phyloP scores from a whole-genome alignment of 2,113 vertebrate species.

The Penelope pileata region DNA sequence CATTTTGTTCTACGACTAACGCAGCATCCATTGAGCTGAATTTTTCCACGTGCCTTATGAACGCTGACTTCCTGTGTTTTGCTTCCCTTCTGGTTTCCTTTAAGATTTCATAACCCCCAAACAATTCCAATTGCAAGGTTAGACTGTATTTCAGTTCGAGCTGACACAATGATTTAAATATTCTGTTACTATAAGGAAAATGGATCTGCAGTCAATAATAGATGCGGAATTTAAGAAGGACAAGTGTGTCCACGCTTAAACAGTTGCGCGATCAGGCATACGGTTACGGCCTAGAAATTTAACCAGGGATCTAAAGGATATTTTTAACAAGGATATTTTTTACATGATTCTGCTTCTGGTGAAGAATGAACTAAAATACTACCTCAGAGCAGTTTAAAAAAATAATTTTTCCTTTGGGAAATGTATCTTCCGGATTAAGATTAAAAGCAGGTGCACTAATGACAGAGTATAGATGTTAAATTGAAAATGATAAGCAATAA shows the following conservation, averaged over 20 bases:
- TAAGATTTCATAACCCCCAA: background rate
- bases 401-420: background rate
- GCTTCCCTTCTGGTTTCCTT: background rate
- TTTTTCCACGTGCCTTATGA: background rate
- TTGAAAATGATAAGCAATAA: background rate
- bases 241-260: background rate
- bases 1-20: background rate
- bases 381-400: background rate
- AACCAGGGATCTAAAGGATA: background rate
- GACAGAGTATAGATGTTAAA: background rate
- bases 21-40: background rate
- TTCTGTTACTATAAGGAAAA: background rate
- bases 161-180: background rate
- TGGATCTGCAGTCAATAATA: background rate
- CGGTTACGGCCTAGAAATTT: background rate
- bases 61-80: background rate
- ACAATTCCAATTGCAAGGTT: background rate
- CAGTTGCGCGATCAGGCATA: background rate
- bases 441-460: slow-evolving; percentile 17
- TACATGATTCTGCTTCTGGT: background rate
- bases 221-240: background rate
- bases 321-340: slow-evolving; percentile 3
- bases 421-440: background rate
- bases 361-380: background rate
- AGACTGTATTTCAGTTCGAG: background rate